phyloP scores from a whole-genome alignment of 2,797 vertebrate species.

The Podargus strigoides region DNA sequence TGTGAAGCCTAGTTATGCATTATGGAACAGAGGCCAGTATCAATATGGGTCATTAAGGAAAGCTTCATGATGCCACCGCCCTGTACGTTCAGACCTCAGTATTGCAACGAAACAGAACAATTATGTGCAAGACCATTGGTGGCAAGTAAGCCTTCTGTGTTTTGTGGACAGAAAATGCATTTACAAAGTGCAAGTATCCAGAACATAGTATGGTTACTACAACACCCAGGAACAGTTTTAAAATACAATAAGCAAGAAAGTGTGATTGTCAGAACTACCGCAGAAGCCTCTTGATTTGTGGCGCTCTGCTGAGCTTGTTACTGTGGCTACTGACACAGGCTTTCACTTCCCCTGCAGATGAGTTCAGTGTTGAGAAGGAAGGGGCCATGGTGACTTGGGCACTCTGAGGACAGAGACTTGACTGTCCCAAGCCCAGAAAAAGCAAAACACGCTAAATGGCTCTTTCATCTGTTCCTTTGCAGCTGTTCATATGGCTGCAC shows the following conservation, averaged over 20 bases:
- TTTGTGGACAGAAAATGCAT: not conserved
- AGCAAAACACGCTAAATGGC: conserved; percentile 11
- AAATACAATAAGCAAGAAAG: not conserved
- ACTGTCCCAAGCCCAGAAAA: conserved; percentile 35
- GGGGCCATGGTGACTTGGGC: not conserved
- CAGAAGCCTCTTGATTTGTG: not conserved
- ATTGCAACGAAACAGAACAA: not conserved
- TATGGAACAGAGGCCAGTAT: not conserved
- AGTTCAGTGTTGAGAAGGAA: not conserved
- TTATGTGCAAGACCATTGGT: not conserved
- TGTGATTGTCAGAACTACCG: not conserved
- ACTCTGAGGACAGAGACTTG: conserved; percentile 24
- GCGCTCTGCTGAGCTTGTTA: not conserved
- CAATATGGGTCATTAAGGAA: not conserved
- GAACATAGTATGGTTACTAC: not conserved
- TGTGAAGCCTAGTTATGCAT: not conserved
- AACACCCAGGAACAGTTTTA: not conserved
- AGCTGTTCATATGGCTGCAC: not conserved
- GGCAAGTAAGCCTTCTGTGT: not conserved
- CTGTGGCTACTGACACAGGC: not conserved
- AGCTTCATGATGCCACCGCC: not conserved
- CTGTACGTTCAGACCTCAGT: not conserved
- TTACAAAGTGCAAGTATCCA: not conserved
- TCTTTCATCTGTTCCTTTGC: conserved; percentile 33
- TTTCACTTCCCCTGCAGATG: not conserved